Conservation (phyloP, 2,113 vertebrate species). For the Phalacrocorax carbo region DNA sequence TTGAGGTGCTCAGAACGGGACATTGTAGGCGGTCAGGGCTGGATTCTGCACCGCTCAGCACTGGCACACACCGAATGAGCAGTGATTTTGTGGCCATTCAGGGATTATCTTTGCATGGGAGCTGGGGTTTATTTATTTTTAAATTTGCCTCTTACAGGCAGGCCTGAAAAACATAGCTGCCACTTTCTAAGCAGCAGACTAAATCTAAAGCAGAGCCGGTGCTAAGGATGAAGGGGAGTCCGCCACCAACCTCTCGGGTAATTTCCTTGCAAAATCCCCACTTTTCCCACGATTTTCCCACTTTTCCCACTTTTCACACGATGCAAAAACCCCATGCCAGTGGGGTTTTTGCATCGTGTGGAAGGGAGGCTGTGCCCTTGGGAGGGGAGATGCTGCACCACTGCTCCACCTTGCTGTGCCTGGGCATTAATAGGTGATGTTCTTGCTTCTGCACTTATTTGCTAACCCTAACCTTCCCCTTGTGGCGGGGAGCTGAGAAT, state of each 20-base stretch:
- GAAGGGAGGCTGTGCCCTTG: background rate
- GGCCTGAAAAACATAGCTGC: background rate
- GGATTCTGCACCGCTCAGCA: background rate
- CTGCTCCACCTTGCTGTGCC: background rate
- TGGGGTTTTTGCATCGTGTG: background rate
- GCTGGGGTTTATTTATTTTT: background rate
- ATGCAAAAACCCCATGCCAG: background rate
- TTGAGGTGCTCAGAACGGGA: background rate
- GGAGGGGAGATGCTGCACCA: background rate
- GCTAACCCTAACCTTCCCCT: background rate
- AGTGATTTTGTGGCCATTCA: background rate
- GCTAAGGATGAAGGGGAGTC: background rate
- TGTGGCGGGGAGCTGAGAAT: background rate
- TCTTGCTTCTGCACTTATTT: background rate
- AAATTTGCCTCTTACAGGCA: background rate
- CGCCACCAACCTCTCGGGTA: background rate
- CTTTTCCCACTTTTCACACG: too few relatives aligned
- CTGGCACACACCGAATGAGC: background rate
- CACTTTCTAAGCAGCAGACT: background rate
- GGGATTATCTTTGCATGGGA: background rate
- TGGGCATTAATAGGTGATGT: rapidly evolving
- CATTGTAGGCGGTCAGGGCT: background rate
- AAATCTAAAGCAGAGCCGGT: background rate
- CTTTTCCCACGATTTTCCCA: background rate
- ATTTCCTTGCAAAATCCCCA: background rate